A percentile compares a stretch with the other conserved stretches of the same genome.
These are phyloP conservation scores for Asobara japonica DNA, from an alignment of 1,140 invertebrate species.

Conservation along the genomic window DNA sequence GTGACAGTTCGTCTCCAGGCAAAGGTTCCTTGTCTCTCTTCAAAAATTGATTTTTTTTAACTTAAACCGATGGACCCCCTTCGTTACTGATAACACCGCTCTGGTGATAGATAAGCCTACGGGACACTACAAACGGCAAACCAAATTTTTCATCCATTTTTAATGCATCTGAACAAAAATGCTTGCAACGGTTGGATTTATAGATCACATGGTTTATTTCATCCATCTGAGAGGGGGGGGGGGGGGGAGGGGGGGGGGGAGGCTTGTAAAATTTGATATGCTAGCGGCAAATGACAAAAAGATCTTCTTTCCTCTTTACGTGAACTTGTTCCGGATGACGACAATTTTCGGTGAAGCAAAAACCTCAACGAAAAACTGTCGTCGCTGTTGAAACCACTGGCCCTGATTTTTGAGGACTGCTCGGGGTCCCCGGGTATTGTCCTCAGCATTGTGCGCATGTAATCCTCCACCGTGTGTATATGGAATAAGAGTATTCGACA, in stretches of 20 bases:
- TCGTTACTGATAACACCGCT: too few relatives aligned
- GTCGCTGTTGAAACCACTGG: constrained; percentile 18
- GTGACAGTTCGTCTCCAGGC: too few relatives aligned
- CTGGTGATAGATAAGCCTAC: too few relatives aligned
- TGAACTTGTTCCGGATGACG: constrained; percentile 37
- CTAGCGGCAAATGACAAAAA: constrained; percentile 38
- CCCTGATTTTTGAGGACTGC: constrained; percentile 21
- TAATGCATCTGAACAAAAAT: too few relatives aligned
- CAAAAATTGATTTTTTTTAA: too few relatives aligned
- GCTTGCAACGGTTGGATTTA: too few relatives aligned
- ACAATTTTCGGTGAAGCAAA: constrained; percentile 43
- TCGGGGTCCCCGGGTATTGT: constrained; percentile 44
- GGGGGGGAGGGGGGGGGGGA: too few relatives aligned
- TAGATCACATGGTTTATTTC: neutral
- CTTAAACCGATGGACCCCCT: too few relatives aligned
- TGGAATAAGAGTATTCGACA: neutral
- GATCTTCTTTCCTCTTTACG: constrained; percentile 24
- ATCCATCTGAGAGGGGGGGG: neutral
- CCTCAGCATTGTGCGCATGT: constrained; percentile 45
- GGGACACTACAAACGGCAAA: too few relatives aligned
- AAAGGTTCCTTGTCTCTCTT: too few relatives aligned
- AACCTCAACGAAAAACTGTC: neutral
- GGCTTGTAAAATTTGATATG: constrained; percentile 13
- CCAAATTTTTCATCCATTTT: too few relatives aligned
- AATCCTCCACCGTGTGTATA: constrained; percentile 44